Conservation (phyloP, 2,797 vertebrate genomes). For the Spea hammondii region DNA sequence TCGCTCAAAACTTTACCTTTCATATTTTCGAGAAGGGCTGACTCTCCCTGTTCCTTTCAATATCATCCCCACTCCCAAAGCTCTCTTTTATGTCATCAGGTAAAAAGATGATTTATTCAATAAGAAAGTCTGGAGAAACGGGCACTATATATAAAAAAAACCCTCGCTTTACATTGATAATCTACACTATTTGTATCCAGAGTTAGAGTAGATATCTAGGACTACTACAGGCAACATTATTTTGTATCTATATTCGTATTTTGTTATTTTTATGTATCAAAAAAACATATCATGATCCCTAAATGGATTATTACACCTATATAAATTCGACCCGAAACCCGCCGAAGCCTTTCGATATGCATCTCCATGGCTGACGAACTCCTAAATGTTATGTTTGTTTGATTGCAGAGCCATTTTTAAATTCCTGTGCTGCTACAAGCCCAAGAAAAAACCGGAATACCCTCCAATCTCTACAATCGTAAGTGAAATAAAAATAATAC, state of each 20-base stretch:
- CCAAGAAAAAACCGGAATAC: slow-evolving; percentile 66
- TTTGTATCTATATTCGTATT: neutral
- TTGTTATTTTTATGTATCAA: neutral
- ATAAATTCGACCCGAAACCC: neutral
- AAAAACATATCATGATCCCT: neutral
- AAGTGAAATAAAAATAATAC: slow-evolving; percentile 50
- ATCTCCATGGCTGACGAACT: too few species aligned
- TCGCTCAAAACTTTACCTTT: slow-evolving; percentile 85
- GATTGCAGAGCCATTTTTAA: slow-evolving; percentile 66
- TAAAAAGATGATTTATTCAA: slow-evolving; percentile 46
- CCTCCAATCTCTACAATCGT: slow-evolving; percentile 74
- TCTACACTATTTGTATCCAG: too few species aligned
- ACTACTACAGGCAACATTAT: too few species aligned
- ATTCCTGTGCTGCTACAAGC: slow-evolving; percentile 73
- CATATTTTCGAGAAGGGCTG: slow-evolving; percentile 85
- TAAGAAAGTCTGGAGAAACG: too few species aligned
- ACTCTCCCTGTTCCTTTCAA: slow-evolving; percentile 89
- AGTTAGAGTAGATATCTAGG: too few species aligned
- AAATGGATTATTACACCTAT: neutral
- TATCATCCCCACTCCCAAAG: slow-evolving; percentile 85
- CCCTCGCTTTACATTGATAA: too few species aligned
- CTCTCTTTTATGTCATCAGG: slow-evolving; percentile 78
- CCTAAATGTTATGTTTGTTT: neutral
- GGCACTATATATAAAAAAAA: too few species aligned
- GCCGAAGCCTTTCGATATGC: too few species aligned